Conservation (phyloP, 2,888 invertebrate species). For the Fragum fragum region DNA sequence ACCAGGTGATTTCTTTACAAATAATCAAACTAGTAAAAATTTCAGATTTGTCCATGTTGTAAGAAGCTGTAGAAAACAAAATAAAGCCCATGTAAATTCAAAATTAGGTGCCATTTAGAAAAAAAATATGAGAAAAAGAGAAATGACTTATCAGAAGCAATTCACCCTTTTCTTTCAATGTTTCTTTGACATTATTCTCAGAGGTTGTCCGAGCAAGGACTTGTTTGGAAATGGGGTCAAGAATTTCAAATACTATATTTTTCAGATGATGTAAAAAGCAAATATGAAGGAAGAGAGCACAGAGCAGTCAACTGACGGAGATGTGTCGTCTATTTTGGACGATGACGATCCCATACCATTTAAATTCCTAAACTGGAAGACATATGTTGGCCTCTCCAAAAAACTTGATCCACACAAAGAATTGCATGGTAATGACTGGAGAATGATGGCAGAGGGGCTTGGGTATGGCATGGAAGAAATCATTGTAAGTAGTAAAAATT, state of each 20-base stretch:
- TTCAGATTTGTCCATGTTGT: no score
- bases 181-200: no score
- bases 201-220: no score
- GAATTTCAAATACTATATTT: background rate
- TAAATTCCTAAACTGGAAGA: constrained; percentile 49
- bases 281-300: background rate
- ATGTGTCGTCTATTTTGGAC: constrained; percentile 9
- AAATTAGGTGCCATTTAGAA: no score
- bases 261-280: constrained; percentile 24
- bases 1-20: no score
- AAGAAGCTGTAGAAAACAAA: no score
- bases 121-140: background rate
- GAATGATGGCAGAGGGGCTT: constrained; percentile 78
- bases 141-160: background rate
- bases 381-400: constrained; percentile 69
- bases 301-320: background rate
- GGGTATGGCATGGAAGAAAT: constrained; percentile 75
- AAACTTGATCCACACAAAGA: constrained; percentile 73
- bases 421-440: constrained; percentile 78
- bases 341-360: constrained; percentile 67
- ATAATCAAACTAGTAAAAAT: no score
- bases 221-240: no score
- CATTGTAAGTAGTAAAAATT: constrained; percentile 71
- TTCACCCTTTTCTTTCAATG: background rate
- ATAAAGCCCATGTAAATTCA: no score